Evolutionary conservation across 1,140 invertebrate species (phyloP), one percentile per base, ranked within the genome.

Genomic region (Microplitis demolitor): DNA sequence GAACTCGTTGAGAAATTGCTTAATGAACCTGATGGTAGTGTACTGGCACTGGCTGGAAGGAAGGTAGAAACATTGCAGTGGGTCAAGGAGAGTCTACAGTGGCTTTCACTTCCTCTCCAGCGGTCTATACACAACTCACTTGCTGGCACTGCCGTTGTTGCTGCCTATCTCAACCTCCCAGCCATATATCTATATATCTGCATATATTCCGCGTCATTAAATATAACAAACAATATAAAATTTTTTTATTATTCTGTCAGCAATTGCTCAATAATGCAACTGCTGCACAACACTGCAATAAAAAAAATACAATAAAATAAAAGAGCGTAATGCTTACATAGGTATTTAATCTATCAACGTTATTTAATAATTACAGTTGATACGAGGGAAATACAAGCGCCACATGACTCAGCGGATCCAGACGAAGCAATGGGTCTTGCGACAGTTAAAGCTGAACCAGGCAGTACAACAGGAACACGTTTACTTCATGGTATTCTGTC

Each of bases 401-500:
- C 82, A 39, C 85, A 85, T 68, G 84, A 86, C 54, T 79, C 80
- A 50, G 61, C 64, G 34, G 76, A 72, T 54, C 84, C 84, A 45
- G 85, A 87, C 53, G 85, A 85, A 54, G 80, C 79, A 80, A 84
- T 82, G 5, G 80, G 81, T 61, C 70, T 86, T 60, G 82, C 81
- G 73, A 85, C 79, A 69, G 84, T 84, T 72, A 88, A 86, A 74
- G 84, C 80, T 71, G 89, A 87, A 74, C 87, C 79, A 64, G 86
- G 80, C 72, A 87, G 82, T 70, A 85, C 81, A 75, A 82, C 82
- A 34, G 82, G 85, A 53, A 82, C 84, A 53, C 78, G 85, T 53
- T 88, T 92, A 37, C 85, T 92, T 33, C 91, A 91, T 74, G 90
- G 90, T 8, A 90, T 92, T 61, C 82, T 91, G 14, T 89, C 88